Evolutionary conservation across 2,888 invertebrate genomes (phyloP), one percentile per base, ranked within the genome.

Genomic region (Leptogaster cylindrica): DNA sequence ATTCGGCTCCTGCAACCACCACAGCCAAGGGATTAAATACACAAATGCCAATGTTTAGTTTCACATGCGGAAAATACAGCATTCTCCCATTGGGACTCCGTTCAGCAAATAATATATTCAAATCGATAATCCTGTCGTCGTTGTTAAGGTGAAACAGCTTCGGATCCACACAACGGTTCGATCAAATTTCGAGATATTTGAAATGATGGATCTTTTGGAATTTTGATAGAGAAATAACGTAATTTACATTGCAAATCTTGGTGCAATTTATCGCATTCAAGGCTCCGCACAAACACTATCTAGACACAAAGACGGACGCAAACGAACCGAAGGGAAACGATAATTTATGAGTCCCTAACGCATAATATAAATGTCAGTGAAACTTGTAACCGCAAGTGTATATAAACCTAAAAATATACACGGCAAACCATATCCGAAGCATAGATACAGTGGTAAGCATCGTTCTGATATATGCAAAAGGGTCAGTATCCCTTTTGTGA

Each of bases 341-440:
- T 61, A 61, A 61, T 41, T 61, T 61, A 61, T 61, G 61, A 61
- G 61, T 44, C 61, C 61, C 61, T 36, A 41, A 61, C 61, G 61
- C 61, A 61, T 61, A 61, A 61, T 61, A 61, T 61, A 61, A 61
- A 61, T 61, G 61, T 61, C 61, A 61, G 41, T 61, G 44, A 61
- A 61, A 61, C 61, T 41, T 61, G 41, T 61, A 61, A 61, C 61
- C 61, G 27, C 61, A 61, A 61, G 61, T 61, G 61, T 61, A 61
- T 44, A 61, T 41, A 61, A 61, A 27, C 36, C 61, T 8, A 44
- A 61, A 61, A 61, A 61, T 61, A 44, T 27, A 28, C 27, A 25
- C 61, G 12, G 44, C 28, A 61, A 27, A 41, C 61, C 61, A 61
- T 41, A 23, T 41, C 27, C 41, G 44, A 14, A 25, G 61, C 14